Evolutionary conservation across 2,888 invertebrate genomes (phyloP).

Genomic region (Rhagonycha fulva): DNA sequence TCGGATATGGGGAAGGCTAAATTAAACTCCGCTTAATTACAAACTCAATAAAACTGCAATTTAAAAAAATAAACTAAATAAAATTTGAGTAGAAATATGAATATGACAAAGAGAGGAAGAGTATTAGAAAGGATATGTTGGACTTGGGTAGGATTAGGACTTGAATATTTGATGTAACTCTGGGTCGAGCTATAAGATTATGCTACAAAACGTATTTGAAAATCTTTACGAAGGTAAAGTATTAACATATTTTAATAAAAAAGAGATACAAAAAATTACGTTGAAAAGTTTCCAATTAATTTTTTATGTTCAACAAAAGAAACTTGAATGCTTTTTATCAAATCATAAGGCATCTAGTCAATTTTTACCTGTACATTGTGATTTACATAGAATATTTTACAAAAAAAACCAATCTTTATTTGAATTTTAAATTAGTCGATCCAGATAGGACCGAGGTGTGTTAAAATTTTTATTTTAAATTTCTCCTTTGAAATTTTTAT

Average conservation of each 20-base stretch:
- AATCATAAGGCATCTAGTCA: neutral
- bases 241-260: conserved; percentile 6
- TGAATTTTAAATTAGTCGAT: conserved; percentile 34
- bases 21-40: neutral
- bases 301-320: neutral
- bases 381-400: conserved; percentile 30
- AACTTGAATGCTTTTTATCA: neutral
- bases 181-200: conserved; percentile 25
- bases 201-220: conserved; percentile 32
- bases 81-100: conserved; percentile 10
- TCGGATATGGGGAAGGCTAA: neutral
- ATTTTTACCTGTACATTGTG: conserved; percentile 13
- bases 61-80: neutral
- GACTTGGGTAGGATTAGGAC: conserved; percentile 42
- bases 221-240: conserved; percentile 22
- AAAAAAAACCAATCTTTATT: conserved; percentile 23
- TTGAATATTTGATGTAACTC: conserved; percentile 43
- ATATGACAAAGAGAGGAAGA: conserved; percentile 27
- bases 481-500: conserved; percentile 28
- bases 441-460: conserved; percentile 22
- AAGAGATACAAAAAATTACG: neutral
- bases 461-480: conserved; percentile 10
- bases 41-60: neutral
- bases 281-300: neutral
- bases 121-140: conserved; percentile 38